These are phyloP conservation scores for Drosophila diplacantha DNA, from an alignment of 2,888 invertebrate species.

Conservation along the genomic window DNA sequence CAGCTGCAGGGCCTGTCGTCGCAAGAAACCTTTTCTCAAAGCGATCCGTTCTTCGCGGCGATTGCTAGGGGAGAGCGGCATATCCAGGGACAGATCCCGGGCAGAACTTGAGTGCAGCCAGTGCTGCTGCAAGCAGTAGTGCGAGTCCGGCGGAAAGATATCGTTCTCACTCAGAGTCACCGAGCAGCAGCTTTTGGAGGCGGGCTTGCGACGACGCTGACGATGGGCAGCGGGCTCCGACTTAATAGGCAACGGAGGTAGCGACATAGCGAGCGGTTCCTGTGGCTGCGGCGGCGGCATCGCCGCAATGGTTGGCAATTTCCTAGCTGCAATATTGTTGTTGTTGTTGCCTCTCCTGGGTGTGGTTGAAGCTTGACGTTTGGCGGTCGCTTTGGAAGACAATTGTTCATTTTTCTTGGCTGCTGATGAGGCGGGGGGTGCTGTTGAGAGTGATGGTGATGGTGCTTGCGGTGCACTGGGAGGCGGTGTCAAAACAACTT, in stretches of 20 bases:
- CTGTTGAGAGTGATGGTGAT: not conserved
- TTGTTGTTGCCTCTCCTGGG: constrained; percentile 30
- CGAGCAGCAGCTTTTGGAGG: constrained; percentile 28
- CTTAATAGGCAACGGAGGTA: not conserved
- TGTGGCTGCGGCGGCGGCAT: constrained; percentile 22
- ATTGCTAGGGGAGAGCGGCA: constrained; percentile 41
- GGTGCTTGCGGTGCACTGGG: not conserved
- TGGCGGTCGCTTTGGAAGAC: constrained; percentile 67
- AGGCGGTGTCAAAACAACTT: not conserved
- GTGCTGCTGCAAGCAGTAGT: constrained; percentile 73
- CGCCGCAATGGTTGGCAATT: constrained; percentile 6
- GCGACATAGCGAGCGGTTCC: not conserved
- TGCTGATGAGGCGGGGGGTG: constrained; percentile 13
- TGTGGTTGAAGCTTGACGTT: constrained; percentile 47
- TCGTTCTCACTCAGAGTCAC: constrained; percentile 47
- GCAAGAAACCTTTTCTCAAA: constrained; percentile 70
- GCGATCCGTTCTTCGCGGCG: constrained; percentile 76
- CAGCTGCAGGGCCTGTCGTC: constrained; percentile 76
- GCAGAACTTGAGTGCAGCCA: constrained; percentile 66
- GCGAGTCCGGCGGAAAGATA: constrained; percentile 45
- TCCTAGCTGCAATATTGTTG: constrained; percentile 12
- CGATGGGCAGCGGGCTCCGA: constrained; percentile 15
- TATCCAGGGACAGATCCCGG: constrained; percentile 27
- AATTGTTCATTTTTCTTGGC: constrained; percentile 57
- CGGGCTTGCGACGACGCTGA: constrained; percentile 22